Evolutionary conservation across 2,113 vertebrate genomes (phyloP).

Genomic region (Urocolius indicus): DNA sequence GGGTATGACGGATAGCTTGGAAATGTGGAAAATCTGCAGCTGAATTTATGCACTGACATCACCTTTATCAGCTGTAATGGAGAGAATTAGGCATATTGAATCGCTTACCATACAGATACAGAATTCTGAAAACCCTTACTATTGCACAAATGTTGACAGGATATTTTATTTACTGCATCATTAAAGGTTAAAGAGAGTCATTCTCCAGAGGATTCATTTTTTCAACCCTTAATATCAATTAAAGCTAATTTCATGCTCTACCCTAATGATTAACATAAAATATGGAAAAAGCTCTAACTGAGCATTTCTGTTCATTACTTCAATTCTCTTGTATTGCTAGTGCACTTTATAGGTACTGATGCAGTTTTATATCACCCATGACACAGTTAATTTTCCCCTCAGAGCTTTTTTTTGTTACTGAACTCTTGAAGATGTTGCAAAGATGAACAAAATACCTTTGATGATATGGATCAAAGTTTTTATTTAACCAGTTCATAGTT

Average conservation of each 20-base stretch:
- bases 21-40: background rate
- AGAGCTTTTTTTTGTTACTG: background rate
- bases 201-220: slow-evolving; percentile 55
- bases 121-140: slow-evolving; percentile 59
- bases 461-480: background rate
- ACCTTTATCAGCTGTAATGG: slow-evolving; percentile 27
- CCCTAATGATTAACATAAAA: slow-evolving; percentile 64
- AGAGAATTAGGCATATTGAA: slow-evolving; percentile 1
- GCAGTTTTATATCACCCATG: slow-evolving; percentile 18
- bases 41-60: slow-evolving; percentile 19
- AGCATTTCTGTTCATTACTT: slow-evolving; percentile 57
- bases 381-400: background rate
- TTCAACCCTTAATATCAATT: slow-evolving; percentile 63
- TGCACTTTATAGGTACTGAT: slow-evolving; percentile 11
- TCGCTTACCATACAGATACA: background rate
- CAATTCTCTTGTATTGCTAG: slow-evolving; percentile 1
- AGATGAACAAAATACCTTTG: background rate
- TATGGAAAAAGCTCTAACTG: slow-evolving; percentile 51
- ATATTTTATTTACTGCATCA: slow-evolving; percentile 66
- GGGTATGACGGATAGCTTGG: background rate
- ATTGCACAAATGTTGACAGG: slow-evolving; percentile 61
- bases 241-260: slow-evolving; percentile 53
- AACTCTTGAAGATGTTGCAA: background rate
- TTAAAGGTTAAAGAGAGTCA: slow-evolving; percentile 64
- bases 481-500: background rate